Evolutionary conservation across 2,888 invertebrate genomes (phyloP), one percentile per base, ranked within the genome.

Genomic region (Brachyptera putata): DNA sequence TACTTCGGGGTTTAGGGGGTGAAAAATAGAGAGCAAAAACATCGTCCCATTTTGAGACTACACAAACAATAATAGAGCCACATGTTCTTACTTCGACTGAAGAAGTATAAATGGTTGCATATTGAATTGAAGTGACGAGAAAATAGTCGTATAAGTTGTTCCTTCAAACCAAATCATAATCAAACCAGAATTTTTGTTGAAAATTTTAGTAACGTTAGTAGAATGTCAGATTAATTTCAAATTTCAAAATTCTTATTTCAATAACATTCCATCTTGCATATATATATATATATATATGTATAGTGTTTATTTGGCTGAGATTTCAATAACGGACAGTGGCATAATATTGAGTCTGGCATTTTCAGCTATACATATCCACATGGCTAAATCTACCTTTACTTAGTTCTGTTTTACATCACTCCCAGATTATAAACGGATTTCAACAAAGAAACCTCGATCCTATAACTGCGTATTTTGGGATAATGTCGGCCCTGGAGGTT

Each of bases 391-490:
- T 9, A 3, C 5, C 41, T 41, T 7, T 21, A 30, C 7, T n/a
- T n/a, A n/a, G n/a, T n/a, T n/a, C n/a, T n/a, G n/a, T n/a, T n/a
- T n/a, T n/a, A n/a, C n/a, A n/a, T n/a, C n/a, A n/a, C n/a, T n/a
- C n/a, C n/a, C n/a, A n/a, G n/a, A n/a, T n/a, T 36, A 34, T 34
- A 36, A 53, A 53, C 53, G 21, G 1, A 53, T 18, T 21, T 14
- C n/a, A 36, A 53, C 56, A 60, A 56, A 60, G 56, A 55, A 56
- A 50, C 41, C 56, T 13, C 30, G n/a, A 14, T 30, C 46, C 43
- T 56, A 49, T n/a, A 34, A 57, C 46, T 53, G 56, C 56, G 61
- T 61, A 61, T 61, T 61, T 56, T 61, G 39, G 58, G 57, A 61
- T 50, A 39, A 41, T 24, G 49, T 16, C 39, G 43, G 56, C 39